Evolutionary conservation across 1,140 invertebrate species (phyloP), one percentile per base, ranked within the genome.

Genomic region (Drosophila punjabiensis): DNA sequence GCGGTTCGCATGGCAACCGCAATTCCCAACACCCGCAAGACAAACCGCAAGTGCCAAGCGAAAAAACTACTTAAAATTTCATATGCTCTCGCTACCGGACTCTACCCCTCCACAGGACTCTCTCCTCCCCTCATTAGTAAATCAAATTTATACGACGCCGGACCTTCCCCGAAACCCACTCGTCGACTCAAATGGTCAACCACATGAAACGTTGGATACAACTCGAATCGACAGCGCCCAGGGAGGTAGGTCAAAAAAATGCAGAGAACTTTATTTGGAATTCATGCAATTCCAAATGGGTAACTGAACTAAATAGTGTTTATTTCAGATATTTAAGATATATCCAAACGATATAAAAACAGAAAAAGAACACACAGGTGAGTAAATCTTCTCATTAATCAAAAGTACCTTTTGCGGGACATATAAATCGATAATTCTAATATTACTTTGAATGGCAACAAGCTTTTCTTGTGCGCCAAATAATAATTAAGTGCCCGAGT

Each of bases 61-160:
- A 74, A 76, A 79, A 88, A 87, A 81, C 77, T 87, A 89, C 74
- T 87, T 88, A 77, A 88, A 88, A 81, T 88, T 87, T 87, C 68
- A 87, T 89, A 89, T 89, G 71, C 56, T 50, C 39, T 39, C 53
- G 13, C 32, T 52, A 56, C 43, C 20, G 16, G 18, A 8, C n/a
- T 67, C 30, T 32, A 24, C 20, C 37, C 33, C 32, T 37, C 28
- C 47, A 35, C 62, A 11, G 37, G 48, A 45, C 64, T 41, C 61
- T 45, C 37, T 81, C 30, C 41, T 64, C 33, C 68, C 41, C 73
- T 87, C 85, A 88, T 87, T 87, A 87, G 84, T 66, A 84, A 87
- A 88, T 87, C 85, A 87, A 87, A 89, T 88, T 84, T 81, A 81
- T 89, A 78, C 84, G 48, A 59, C 62, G 47, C 41, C 11, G 41